Conservation (phyloP, 2,888 invertebrate species). For the Hipparchia sbordonii region DNA sequence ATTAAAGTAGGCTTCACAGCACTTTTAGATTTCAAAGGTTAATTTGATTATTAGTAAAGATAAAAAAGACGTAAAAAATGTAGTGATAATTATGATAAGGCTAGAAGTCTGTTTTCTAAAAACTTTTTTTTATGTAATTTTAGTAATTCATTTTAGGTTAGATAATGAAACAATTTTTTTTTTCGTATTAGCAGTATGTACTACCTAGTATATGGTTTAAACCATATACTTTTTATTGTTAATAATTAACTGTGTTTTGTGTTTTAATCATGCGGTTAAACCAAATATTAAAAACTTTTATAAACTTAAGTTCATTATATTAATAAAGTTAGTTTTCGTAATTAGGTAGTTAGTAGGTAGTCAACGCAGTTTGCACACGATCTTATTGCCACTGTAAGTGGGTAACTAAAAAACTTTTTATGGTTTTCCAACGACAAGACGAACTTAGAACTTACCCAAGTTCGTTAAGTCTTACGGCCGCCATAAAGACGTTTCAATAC, state of each 20-base stretch:
- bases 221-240: no score
- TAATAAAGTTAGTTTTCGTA: background rate
- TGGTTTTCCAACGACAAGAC: background rate
- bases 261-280: background rate
- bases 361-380: background rate
- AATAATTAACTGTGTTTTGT: background rate
- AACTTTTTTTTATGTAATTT: no score
- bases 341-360: no score
- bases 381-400: background rate
- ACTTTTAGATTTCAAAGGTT: background rate
- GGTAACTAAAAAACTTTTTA: slow-evolving; percentile 24
- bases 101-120: no score
- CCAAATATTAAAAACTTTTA: background rate
- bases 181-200: no score
- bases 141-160: no score
- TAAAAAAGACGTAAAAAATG: no score
- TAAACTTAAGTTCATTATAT: background rate
- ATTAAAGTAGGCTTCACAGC: background rate
- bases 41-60: no score
- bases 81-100: no score
- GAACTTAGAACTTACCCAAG: background rate
- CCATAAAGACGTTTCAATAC: slow-evolving; percentile 14
- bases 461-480: slow-evolving; percentile 9
- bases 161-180: no score
- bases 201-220: no score